Conservation (phyloP, 2,113 vertebrate genomes). For the Scophthalmus maximus region DNA sequence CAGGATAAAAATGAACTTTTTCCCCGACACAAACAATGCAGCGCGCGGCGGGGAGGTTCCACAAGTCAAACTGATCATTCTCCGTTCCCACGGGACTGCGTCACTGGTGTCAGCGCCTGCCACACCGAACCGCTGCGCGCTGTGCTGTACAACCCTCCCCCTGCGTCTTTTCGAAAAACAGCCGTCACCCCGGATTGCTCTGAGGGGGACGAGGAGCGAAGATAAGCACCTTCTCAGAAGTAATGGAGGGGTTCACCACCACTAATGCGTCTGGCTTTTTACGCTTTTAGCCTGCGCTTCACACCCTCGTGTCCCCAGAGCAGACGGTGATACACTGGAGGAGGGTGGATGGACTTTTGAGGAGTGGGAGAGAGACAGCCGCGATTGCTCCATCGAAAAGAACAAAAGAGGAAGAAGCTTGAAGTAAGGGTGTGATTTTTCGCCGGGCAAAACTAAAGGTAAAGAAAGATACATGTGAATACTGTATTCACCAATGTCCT, state of each 20-base stretch:
- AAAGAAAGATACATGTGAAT: no score
- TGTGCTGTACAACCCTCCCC: neutral
- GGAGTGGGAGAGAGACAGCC: neutral
- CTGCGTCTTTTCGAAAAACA: neutral
- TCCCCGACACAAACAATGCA: constrained; percentile 11
- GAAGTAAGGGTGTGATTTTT: neutral
- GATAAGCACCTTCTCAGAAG: neutral
- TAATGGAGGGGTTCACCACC: neutral
- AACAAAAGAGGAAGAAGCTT: neutral
- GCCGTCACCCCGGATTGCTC: neutral
- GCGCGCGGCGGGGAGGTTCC: neutral
- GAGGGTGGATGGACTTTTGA: neutral
- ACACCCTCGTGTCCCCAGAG: constrained; percentile 8
- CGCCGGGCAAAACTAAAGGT: no score
- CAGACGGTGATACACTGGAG: neutral
- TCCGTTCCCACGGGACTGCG: neutral
- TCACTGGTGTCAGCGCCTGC: neutral
- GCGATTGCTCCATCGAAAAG: neutral
- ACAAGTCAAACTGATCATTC: constrained; percentile 1
- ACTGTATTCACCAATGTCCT: no score
- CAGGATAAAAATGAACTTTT: neutral
- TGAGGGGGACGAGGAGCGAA: neutral
- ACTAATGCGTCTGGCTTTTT: constrained; percentile 23
- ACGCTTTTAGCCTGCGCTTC: neutral
- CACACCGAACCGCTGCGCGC: neutral